phyloP scores from a whole-genome alignment of 2,113 vertebrate species.

The Callopanchax toddi region DNA sequence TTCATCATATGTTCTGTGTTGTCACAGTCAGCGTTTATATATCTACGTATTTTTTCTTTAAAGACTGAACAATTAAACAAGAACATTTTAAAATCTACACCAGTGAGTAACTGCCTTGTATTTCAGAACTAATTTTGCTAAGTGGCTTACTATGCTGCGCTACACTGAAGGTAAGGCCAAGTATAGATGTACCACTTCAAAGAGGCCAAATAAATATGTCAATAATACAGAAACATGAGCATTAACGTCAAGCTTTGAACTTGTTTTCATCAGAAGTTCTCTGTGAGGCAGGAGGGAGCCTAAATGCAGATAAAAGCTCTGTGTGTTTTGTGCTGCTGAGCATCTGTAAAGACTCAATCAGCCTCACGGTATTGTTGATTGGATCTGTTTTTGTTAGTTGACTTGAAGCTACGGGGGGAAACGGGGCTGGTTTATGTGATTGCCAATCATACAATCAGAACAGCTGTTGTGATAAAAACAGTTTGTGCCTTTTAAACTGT shows the following conservation, averaged over 20 bases:
- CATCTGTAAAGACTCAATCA: slow-evolving; percentile 13
- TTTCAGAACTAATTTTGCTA: not conserved
- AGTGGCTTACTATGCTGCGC: not conserved
- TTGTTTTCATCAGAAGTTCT: slow-evolving; percentile 8
- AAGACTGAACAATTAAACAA: not conserved
- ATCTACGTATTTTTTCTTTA: too few relatives aligned
- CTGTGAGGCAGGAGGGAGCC: slow-evolving; percentile 5
- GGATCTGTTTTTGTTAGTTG: slow-evolving; percentile 50
- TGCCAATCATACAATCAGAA: slow-evolving; percentile 60
- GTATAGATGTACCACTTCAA: not conserved
- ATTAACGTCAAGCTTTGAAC: slow-evolving; percentile 27
- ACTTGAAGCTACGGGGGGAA: slow-evolving; percentile 29
- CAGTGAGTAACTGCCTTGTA: not conserved
- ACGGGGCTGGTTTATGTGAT: slow-evolving; percentile 31
- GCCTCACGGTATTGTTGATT: slow-evolving; percentile 46
- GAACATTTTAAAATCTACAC: not conserved
- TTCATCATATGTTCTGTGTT: not conserved
- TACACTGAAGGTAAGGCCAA: slow-evolving; percentile 18
- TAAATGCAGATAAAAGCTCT: slow-evolving; percentile 21
- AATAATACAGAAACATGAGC: slow-evolving; percentile 16
- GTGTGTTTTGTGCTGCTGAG: slow-evolving; percentile 1
- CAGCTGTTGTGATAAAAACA: slow-evolving; percentile 32
- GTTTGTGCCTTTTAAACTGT: slow-evolving; percentile 8
- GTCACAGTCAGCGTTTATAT: too few relatives aligned
- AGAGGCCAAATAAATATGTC: slow-evolving; percentile 1